Evolutionary conservation across 2,888 invertebrate species (phyloP).

Genomic region (Stenoptilia bipunctidactyla): DNA sequence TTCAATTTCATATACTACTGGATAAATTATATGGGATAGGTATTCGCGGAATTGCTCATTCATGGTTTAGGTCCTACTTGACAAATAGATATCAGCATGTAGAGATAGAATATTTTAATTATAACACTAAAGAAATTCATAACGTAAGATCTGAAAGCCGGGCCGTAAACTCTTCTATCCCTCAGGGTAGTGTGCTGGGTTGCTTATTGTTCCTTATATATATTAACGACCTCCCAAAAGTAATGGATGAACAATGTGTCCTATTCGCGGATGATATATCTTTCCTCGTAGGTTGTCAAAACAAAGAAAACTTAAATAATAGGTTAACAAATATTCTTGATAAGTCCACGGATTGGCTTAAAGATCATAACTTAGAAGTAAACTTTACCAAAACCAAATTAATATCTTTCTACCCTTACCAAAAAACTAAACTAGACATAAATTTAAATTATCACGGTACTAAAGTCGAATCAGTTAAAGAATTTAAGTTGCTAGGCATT

Average conservation of each 20-base stretch:
- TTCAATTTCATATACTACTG: slow-evolving; percentile 8
- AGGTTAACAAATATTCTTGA: slow-evolving; percentile 3
- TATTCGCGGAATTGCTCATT: slow-evolving; percentile 4
- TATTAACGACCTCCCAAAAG: slow-evolving; percentile 11
- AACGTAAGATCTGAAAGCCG: background rate
- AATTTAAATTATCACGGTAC: no score
- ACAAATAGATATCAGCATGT: slow-evolving; percentile 7
- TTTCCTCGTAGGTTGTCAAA: slow-evolving; percentile 6
- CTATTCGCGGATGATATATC: slow-evolving; percentile 14
- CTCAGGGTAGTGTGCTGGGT: slow-evolving; percentile 5
- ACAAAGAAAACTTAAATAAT: slow-evolving; percentile 4
- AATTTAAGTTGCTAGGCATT: no score
- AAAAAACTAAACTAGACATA: no score
- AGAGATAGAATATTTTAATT: slow-evolving; percentile 7
- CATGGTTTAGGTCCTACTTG: slow-evolving; percentile 11
- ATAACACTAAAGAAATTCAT: slow-evolving; percentile 1
- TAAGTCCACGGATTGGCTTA: slow-evolving; percentile 8
- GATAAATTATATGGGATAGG: slow-evolving; percentile 10
- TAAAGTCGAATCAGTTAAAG: no score
- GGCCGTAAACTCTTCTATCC: slow-evolving; percentile 6
- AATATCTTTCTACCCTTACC: no score
- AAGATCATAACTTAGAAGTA: no score
- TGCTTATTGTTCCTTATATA: slow-evolving; percentile 5
- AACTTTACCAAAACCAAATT: no score
- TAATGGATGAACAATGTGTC: slow-evolving; percentile 2